These are phyloP conservation scores for Callipepla squamata DNA, from an alignment of 2,113 vertebrate species.

Conservation along the genomic window DNA sequence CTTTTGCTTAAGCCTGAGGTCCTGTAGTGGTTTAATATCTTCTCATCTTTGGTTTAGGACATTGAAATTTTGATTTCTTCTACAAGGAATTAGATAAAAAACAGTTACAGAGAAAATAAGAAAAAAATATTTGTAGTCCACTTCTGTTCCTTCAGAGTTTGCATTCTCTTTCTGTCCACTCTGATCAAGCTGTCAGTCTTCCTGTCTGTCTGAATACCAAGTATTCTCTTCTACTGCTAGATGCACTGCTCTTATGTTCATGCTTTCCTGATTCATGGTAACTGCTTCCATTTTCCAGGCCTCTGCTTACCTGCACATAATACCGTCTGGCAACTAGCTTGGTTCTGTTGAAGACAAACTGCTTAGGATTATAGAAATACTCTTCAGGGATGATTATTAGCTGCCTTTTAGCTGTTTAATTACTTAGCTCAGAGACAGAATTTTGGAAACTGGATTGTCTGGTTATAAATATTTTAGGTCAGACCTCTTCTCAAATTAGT, in stretches of 20 bases:
- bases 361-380: neutral
- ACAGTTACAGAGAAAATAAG: neutral
- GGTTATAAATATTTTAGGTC: slow-evolving; percentile 5
- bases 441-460: slow-evolving; percentile 44
- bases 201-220: neutral
- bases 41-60: neutral
- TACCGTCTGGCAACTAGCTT: neutral
- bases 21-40: neutral
- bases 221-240: neutral
- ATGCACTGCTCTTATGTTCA: neutral
- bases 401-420: slow-evolving; percentile 32
- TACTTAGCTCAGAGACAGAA: neutral
- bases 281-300: neutral
- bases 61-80: neutral
- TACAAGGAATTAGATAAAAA: neutral
- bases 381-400: slow-evolving; percentile 13
- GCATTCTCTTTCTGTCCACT: neutral
- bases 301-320: neutral
- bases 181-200: neutral
- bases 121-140: neutral
- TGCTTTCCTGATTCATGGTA: neutral
- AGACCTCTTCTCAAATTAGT: slow-evolving; percentile 5
- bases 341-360: slow-evolving; percentile 7
- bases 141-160: neutral
- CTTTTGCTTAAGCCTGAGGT: neutral